Evolutionary conservation across 2,797 vertebrate genomes (phyloP), one percentile per base, ranked within the genome.

Genomic region (Glossophaga mutica): DNA sequence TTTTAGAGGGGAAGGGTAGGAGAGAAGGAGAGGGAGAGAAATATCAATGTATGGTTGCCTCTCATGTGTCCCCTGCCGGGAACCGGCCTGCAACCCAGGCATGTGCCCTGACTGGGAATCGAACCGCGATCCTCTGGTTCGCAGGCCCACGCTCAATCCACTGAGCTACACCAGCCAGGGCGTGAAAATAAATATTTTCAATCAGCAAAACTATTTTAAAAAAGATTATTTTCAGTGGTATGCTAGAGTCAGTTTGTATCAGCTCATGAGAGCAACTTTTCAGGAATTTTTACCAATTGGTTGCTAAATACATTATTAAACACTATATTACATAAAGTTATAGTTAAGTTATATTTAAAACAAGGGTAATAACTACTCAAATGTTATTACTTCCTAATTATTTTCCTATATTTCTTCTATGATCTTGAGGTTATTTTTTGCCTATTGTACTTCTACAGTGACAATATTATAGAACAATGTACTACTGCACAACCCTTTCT

Each of bases 111-210:
- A n/a, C n/a, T n/a, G n/a, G n/a, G n/a, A n/a, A n/a, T n/a, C n/a
- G n/a, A n/a, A n/a, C n/a, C n/a, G n/a, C n/a, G n/a, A n/a, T n/a
- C n/a, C n/a, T n/a, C n/a, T n/a, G n/a, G n/a, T n/a, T n/a, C n/a
- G n/a, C n/a, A n/a, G n/a, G n/a, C n/a, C n/a, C n/a, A n/a, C n/a
- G n/a, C n/a, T n/a, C n/a, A n/a, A n/a, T n/a, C n/a, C n/a, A n/a
- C n/a, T n/a, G n/a, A n/a, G n/a, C n/a, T n/a, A n/a, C n/a, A n/a
- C n/a, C n/a, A n/a, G n/a, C n/a, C n/a, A n/a, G n/a, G n/a, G n/a
- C n/a, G 37, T 90, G 50, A 87, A 94, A 90, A 83, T 82, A 85
- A 94, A 22, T 46, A 12, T 57, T 91, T 93, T 90, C 71, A 90
- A 15, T 44, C 50, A 2, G 21, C 0, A 22, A 95, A 96, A 93